Evolutionary conservation across 1,140 invertebrate species (phyloP), one percentile per base, ranked within the genome.

Genomic region (Aphaenogaster floridana): DNA sequence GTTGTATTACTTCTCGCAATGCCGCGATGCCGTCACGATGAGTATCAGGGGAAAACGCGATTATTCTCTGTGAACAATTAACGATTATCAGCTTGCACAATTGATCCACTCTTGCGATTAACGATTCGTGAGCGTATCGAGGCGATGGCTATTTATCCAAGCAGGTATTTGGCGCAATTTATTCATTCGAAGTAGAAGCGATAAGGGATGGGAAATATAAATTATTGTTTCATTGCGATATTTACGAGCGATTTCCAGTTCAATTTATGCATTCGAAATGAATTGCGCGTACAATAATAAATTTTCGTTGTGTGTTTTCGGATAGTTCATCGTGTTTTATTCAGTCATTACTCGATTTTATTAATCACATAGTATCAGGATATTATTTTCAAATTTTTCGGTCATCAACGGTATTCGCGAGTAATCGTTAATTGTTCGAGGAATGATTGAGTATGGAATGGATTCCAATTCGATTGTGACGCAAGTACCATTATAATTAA

Each of bases 131-230:
- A 69, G 42, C 66, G 21, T 69, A 66, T 69, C 66, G 66, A 50
- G 45, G 5, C 42, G 39, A 28, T 34, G 21, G 13, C 42, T 69
- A 69, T 69, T 69, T 69, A 69, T 69, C n/a, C 42, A 69, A 69
- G 66, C 42, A 69, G 42, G 21, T 50, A 69, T 69, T 69, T 17
- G 42, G 21, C 5, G 42, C n/a, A 69, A 50, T 69, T 69, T 69
- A 68, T 68, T 68, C 17, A 69, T 69, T 69, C 21, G 45, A 28
- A 69, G 66, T 69, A 45, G 66, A 42, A 68, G n/a, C 64, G 64
- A 69, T 69, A 69, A 69, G 66, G 42, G 42, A 50, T 50, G 66
- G 21, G 21, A 69, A 50, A 50, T 28, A 69, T 69, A 69, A 69
- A 69, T 69, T 69, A 28, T 69, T 69, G n/a, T 69, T 69, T 69